phyloP scores from a whole-genome alignment of 2,113 vertebrate genomes.

The Mastomys coucha region DNA sequence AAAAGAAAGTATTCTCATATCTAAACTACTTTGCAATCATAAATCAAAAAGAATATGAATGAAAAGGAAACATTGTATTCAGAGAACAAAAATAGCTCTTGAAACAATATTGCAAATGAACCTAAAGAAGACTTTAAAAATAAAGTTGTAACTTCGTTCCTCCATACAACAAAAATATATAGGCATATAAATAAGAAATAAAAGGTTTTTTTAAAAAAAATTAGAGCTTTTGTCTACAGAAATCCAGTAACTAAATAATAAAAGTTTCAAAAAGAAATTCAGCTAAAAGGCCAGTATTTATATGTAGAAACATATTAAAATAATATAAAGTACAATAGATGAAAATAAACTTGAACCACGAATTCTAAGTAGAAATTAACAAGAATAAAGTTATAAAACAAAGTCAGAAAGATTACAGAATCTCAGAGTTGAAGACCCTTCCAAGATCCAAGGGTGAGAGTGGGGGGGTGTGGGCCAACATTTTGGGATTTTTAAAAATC shows the following conservation, averaged over 20 bases:
- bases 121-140: neutral
- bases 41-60: neutral
- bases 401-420: neutral
- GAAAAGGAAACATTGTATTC: neutral
- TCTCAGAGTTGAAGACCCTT: neutral
- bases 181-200: neutral
- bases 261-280: neutral
- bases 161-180: neutral
- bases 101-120: neutral
- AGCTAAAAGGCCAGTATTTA: neutral
- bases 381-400: neutral
- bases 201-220: neutral
- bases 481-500: neutral
- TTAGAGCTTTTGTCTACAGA: neutral
- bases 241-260: neutral
- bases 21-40: neutral
- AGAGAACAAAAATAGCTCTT: neutral
- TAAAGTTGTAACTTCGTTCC: neutral
- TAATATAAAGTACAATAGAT: neutral
- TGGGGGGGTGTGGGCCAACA: neutral
- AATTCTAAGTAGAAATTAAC: neutral
- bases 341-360: neutral
- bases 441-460: neutral
- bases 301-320: neutral
- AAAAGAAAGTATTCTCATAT: neutral